Evolutionary conservation across 2,797 vertebrate genomes (phyloP).

Genomic region (Menidia menidia): DNA sequence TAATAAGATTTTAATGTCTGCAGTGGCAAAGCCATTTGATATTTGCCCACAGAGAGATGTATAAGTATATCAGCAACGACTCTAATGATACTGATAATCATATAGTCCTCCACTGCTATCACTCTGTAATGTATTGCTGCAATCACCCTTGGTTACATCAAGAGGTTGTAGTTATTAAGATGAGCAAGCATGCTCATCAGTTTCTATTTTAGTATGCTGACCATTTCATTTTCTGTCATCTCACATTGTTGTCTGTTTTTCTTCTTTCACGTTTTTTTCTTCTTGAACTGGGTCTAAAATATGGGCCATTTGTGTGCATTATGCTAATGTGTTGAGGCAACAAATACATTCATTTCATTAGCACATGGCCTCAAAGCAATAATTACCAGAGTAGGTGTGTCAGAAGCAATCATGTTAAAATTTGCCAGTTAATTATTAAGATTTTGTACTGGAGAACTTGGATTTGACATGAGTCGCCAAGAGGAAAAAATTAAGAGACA

Average conservation of each 20-base stretch:
- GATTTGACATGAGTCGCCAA: conserved; percentile 95
- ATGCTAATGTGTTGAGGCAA: conserved; percentile 99
- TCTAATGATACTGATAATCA: conserved; percentile 82
- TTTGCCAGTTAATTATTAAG: conserved; percentile 99
- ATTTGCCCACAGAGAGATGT: conserved; percentile 76
- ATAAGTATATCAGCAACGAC: conserved; percentile 79
- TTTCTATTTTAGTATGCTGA: conserved; percentile 78
- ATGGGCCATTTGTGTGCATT: conserved; percentile 98
- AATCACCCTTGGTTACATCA: conserved; percentile 83
- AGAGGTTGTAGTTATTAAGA: conserved; percentile 85
- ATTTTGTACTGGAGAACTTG: conserved; percentile 95
- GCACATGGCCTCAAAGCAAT: conserved; percentile 99
- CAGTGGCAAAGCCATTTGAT: conserved; percentile 73
- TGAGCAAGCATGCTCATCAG: conserved; percentile 80
- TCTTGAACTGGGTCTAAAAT: conserved; percentile 87
- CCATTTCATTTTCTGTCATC: conserved; percentile 80
- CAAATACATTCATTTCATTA: conserved; percentile 99
- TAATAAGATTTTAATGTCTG: conserved; percentile 85
- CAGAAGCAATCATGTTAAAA: conserved; percentile 98
- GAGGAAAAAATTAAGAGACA: conserved; percentile 78
- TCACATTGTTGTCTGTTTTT: conserved; percentile 37
- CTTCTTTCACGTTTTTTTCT: conserved; percentile 43
- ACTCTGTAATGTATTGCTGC: conserved; percentile 73
- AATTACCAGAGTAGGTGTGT: conserved; percentile 99
- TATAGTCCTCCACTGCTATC: conserved; percentile 72